Percentiles rank a stretch among this genome's conserved stretches.
phyloP scores from a whole-genome alignment of 2,888 invertebrate species.

The Pseudolycoriella hygida region DNA sequence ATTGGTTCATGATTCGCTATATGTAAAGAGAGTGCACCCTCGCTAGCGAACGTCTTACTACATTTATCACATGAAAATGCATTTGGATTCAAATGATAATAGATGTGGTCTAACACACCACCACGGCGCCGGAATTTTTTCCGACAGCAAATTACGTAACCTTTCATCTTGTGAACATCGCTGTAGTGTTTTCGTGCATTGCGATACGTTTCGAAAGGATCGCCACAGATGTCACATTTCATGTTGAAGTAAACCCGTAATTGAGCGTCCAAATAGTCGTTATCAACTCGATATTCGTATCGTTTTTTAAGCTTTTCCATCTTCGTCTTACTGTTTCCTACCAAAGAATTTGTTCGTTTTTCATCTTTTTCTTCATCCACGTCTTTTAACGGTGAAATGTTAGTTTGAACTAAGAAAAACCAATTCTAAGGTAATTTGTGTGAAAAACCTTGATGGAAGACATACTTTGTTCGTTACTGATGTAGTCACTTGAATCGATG shows the following conservation, averaged over 20 bases:
- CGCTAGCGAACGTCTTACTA: conserved; percentile 9
- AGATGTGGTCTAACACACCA: conserved; percentile 24
- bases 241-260: conserved; percentile 23
- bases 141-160: conserved; percentile 24
- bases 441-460: too few relatives aligned
- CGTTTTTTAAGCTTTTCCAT: too few relatives aligned
- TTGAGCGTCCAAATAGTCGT: conserved; percentile 15
- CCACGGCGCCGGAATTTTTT: conserved; percentile 24
- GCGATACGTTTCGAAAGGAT: conserved; percentile 19
- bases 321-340: too few relatives aligned
- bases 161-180: conserved; percentile 18
- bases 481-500: too few relatives aligned
- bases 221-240: conserved; percentile 23
- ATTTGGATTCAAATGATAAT: conserved; percentile 24
- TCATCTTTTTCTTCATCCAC: too few relatives aligned
- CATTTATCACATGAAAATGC: conserved; percentile 15
- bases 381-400: too few relatives aligned
- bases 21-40: conserved; percentile 22
- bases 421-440: too few relatives aligned
- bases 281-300: too few relatives aligned
- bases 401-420: too few relatives aligned
- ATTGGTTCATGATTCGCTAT: conserved; percentile 19
- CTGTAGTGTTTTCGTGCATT: conserved; percentile 23
- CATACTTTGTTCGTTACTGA: too few relatives aligned
- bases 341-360: too few relatives aligned